These are phyloP conservation scores for Myiotriccus ornatus DNA, from an alignment of 2,797 vertebrate genomes.

Conservation along the genomic window DNA sequence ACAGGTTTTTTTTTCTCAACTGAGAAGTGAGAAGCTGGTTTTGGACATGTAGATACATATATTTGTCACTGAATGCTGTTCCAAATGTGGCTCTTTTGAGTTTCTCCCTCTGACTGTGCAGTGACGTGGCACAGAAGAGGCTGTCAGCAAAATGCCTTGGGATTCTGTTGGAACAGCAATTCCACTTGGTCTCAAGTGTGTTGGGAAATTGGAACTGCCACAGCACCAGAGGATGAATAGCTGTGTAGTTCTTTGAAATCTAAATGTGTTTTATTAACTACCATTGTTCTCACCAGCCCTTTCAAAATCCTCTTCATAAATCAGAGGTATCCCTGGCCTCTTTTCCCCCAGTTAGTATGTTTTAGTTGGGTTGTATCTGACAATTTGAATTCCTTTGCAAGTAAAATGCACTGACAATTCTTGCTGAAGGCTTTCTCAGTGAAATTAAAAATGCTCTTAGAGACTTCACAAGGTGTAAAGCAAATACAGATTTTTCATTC, in stretches of 20 bases:
- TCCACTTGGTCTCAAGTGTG: neutral
- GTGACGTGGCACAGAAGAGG: neutral
- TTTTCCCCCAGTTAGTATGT: neutral
- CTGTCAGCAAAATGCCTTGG: neutral
- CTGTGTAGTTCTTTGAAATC: neutral
- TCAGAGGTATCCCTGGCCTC: neutral
- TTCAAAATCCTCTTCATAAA: neutral
- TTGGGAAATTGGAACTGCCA: neutral
- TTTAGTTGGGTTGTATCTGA: neutral
- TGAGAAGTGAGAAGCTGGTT: neutral
- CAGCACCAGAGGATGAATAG: neutral
- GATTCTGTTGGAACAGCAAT: neutral
- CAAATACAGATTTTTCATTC: neutral
- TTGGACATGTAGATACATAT: neutral
- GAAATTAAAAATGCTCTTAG: neutral
- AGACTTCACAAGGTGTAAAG: neutral
- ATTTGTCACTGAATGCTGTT: neutral
- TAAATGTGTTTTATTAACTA: neutral
- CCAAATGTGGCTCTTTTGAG: neutral
- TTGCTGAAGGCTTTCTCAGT: conserved; percentile 11
- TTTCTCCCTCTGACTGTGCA: neutral
- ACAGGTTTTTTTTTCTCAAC: neutral
- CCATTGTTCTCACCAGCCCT: neutral
- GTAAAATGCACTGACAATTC: neutral
- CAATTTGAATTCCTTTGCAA: conserved; percentile 1